Evolutionary conservation across 1,140 invertebrate species (phyloP).

Genomic region (Teleogryllus occipitalis): DNA sequence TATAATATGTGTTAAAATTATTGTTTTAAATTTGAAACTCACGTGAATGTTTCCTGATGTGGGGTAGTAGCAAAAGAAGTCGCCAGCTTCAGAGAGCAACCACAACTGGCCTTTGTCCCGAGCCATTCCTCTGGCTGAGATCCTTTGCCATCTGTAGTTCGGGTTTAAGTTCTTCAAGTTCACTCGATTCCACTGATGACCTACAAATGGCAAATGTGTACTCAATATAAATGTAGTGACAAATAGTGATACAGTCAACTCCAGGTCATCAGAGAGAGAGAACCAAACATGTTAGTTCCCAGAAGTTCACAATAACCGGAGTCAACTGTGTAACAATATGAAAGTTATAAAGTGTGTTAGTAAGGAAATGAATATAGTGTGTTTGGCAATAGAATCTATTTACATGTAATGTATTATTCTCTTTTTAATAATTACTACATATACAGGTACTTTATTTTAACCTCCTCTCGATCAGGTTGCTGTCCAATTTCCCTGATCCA

Average conservation of each 20-base stretch:
- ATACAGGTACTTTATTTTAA: no score
- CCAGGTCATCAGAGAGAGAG: no score
- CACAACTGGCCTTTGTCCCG: conserved; percentile 38
- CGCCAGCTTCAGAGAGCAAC: conserved; percentile 36
- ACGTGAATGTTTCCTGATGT: conserved; percentile 26
- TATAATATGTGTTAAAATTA: background rate
- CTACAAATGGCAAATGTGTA: conserved; percentile 26
- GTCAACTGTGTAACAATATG: no score
- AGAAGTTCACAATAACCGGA: no score
- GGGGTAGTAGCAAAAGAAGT: conserved; percentile 35
- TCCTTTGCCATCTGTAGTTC: conserved; percentile 33
- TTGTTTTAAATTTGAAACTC: background rate
- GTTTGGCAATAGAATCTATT: no score
- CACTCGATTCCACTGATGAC: conserved; percentile 37
- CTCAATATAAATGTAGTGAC: background rate
- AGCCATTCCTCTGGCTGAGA: conserved; percentile 36
- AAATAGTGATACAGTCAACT: background rate
- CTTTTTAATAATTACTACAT: no score
- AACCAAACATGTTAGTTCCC: no score
- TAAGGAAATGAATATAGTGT: no score
- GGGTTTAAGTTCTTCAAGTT: background rate
- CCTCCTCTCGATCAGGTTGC: no score
- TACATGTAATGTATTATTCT: no score
- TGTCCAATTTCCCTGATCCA: no score
- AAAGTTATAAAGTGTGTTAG: no score